Conservation (phyloP, 2,888 invertebrate genomes). For the Polymixis lichenea region DNA sequence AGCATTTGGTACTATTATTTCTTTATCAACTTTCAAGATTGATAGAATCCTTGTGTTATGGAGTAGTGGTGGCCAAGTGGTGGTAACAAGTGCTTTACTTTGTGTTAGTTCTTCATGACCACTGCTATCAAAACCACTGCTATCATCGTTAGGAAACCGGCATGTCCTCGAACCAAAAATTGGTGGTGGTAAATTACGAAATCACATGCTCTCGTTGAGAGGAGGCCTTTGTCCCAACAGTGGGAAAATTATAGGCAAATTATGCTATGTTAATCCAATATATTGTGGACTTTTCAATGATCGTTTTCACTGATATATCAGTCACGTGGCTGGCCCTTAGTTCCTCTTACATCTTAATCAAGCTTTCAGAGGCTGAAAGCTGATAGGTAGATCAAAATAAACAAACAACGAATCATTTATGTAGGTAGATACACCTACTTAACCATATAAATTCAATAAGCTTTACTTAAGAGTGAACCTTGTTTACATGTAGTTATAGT, state of each 20-base stretch:
- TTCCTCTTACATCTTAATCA: not conserved
- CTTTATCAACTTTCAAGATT: not conserved
- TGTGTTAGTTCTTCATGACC: too few species aligned
- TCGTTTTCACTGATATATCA: not conserved
- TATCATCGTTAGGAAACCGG: too few species aligned
- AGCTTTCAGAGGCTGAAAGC: not conserved
- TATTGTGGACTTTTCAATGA: not conserved
- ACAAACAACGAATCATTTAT: not conserved
- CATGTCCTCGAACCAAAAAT: too few species aligned
- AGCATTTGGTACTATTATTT: not conserved
- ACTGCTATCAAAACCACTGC: too few species aligned
- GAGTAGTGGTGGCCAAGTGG: too few species aligned
- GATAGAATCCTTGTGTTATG: too few species aligned
- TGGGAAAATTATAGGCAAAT: too few species aligned
- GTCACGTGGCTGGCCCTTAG: too few species aligned
- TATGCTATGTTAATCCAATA: not conserved
- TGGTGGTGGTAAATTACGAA: too few species aligned
- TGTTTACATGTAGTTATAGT: not conserved
- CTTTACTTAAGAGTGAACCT: not conserved
- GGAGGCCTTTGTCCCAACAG: too few species aligned
- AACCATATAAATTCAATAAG: not conserved
- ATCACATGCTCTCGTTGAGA: too few species aligned
- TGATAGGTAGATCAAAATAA: not conserved
- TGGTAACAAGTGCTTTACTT: too few species aligned
- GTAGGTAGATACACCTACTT: not conserved